Base-by-base conservation (phyloP, 2,888 invertebrate genomes). In the Serrognathus titanus region DNA sequence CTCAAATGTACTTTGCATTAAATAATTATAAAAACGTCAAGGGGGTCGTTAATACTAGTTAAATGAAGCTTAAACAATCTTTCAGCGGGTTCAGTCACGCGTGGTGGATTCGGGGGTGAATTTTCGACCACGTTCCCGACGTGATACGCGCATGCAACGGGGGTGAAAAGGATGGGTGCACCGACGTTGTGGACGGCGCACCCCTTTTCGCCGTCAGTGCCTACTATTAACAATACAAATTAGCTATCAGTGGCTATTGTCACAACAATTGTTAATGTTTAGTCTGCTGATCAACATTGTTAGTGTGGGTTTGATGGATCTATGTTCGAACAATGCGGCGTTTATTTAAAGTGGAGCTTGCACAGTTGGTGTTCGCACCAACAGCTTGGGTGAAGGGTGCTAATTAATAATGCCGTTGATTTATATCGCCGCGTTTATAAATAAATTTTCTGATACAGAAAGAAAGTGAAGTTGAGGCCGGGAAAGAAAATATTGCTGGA, bases 221-320 rank as follows among this genome's bases (percentile, higher is more conserved):
- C 61, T 56, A 56, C 56, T 51, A 53, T 51, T 58, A 53, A 62
- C 59, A 59, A 59, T 62, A 62, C 62, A 62, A 62, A 62, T 62
- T 62, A 62, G 57, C 62, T 57, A 62, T 62, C 62, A 62, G 55
- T 54, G 59, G 55, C 62, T 51, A 62, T 62, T 62, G 59, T 62
- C 58, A 53, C 53, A 52, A 55, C 59, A 62, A 62, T 62, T 62
- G 62, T 62, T 59, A 58, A 51, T 62, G 59, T 62, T 59, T 62
- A 52, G 58, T 58, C 58, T 55, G 49, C 48, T 58, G 60, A 58
- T 59, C 59, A 59, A 45, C 53, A 49, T 51, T 49, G 55, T 55
- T 59, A 53, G 55, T 49, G 59, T 46, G 48, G 50, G 51, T 57
- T 54, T 53, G 57, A 57, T 53, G 53, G 53, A 57, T 53, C 45